These are phyloP conservation scores for Agriopis aurantiaria DNA, from an alignment of 2,888 invertebrate species.

Conservation along the genomic window DNA sequence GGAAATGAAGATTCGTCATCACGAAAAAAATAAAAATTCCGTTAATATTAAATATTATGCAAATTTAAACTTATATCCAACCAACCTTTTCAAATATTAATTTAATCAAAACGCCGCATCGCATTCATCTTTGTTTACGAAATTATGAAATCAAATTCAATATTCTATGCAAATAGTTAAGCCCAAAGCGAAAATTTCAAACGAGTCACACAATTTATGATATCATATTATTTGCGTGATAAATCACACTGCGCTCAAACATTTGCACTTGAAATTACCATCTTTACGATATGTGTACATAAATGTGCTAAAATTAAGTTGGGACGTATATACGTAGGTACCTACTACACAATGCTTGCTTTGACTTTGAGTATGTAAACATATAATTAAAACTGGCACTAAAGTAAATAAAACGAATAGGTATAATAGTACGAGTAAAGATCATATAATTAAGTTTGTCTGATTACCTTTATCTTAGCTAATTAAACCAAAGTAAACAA, in stretches of 20 bases:
- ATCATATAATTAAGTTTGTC: background rate
- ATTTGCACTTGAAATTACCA: conserved; percentile 18
- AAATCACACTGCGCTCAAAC: conserved; percentile 22
- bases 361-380: conserved; percentile 4
- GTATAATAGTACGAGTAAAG: background rate
- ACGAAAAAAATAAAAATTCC: too few species aligned
- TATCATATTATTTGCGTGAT: conserved; percentile 13
- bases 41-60: too few species aligned
- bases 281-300: conserved; percentile 15
- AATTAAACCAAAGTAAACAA: background rate
- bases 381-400: conserved; percentile 3
- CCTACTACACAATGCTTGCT: conserved; percentile 4
- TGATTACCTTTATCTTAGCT: too few species aligned
- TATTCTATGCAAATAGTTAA: background rate
- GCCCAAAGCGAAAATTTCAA: conserved; percentile 2
- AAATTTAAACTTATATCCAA: background rate
- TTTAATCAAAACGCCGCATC: background rate
- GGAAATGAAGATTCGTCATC: too few species aligned
- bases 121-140: background rate
- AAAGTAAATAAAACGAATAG: conserved; percentile 5
- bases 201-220: conserved; percentile 17
- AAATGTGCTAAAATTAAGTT: conserved; percentile 5
- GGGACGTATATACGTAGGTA: background rate
- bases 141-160: background rate
- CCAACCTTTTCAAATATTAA: background rate